Conservation (phyloP, 1,140 invertebrate species). For the Diprion similis region DNA sequence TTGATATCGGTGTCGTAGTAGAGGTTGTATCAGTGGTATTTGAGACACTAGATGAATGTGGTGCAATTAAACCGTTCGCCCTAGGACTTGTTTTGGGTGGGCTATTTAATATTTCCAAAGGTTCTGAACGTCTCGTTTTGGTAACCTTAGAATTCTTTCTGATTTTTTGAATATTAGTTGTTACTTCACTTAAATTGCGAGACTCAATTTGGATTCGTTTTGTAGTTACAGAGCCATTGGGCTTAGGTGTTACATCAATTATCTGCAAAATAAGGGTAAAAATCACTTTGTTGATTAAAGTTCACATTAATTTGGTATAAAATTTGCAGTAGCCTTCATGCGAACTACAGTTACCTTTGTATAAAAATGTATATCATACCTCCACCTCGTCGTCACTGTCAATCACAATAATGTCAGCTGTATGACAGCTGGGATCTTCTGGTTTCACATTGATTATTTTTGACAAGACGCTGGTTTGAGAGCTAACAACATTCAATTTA, state of each 20-base stretch:
- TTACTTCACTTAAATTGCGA: background rate
- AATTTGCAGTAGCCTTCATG: background rate
- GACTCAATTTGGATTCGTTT: background rate
- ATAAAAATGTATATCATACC: background rate
- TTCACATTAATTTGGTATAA: background rate
- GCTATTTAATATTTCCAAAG: background rate
- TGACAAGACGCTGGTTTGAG: too few species aligned
- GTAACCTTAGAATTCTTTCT: background rate
- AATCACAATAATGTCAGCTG: background rate
- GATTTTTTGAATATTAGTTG: background rate
- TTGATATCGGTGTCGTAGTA: background rate
- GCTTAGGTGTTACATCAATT: background rate
- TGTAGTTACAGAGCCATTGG: background rate
- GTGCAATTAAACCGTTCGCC: background rate
- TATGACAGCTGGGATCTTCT: background rate
- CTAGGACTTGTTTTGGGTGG: background rate
- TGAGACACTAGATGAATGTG: background rate
- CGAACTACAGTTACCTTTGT: background rate
- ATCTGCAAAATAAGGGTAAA: background rate
- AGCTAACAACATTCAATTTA: too few species aligned
- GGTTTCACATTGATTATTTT: too few species aligned
- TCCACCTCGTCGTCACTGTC: background rate
- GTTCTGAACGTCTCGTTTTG: background rate
- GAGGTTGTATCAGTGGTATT: background rate
- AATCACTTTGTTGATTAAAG: background rate